Evolutionary conservation across 2,113 vertebrate genomes (phyloP), one percentile per base, ranked within the genome.

Genomic region (Callithrix jacchus): DNA sequence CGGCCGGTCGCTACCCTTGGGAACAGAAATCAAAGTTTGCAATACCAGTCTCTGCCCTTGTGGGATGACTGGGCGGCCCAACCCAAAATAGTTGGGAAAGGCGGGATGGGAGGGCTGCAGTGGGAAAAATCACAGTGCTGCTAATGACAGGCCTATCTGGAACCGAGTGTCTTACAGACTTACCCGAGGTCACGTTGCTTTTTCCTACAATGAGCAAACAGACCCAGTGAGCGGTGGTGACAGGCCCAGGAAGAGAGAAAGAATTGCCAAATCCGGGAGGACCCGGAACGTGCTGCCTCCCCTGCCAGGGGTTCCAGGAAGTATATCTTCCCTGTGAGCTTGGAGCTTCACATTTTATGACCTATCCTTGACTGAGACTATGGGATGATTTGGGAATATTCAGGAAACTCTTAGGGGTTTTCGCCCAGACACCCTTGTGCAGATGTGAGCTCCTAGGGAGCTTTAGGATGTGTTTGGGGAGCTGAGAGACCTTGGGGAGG

Each of bases 21-120:
- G 58, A 82, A 86, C 23, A 83, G 96, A 96, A 97, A 94, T 71
- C 83, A 52, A 17, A 94, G 68, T 95, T 18, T 49, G 54, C 89
- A 80, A 30, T 68, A 35, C 61, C 17, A 18, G 25, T 40, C 86
- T 93, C 58, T 87, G 96, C 89, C 89, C 66, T 89, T 58, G 79
- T 47, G 89, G 96, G 93, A 40, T 68, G 35, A 49, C 83, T 16
- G 91, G 96, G 94, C 76, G 83, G 94, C 73, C 45, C 0, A 23
- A 76, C 85, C 90, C 47, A 70, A 66, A 97, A 97, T 94, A 98
- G 95, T 93, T 27, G 93, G 77, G 58, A 76, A 90, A 80, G 52
- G 83, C 85, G 27, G 93, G 18, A 52, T 12, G 52, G 42, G 17
- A 13, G 47, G 37, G 87, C 73, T 27, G 1, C 45, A 12, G 87